Base-by-base conservation (phyloP, 2,888 invertebrate species). In the Hydropsyche betteni region DNA sequence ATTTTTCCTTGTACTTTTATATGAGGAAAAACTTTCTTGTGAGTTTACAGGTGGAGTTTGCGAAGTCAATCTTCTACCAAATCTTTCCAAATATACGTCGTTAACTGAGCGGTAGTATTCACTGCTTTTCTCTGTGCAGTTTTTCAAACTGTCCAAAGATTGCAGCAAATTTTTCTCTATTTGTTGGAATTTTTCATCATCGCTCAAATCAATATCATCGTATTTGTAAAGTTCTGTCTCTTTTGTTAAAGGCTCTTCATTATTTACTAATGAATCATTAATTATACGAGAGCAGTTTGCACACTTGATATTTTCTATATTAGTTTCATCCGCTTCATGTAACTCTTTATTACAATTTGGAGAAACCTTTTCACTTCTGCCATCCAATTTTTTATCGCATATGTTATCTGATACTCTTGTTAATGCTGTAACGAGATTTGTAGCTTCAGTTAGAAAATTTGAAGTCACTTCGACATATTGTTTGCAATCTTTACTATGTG, bases 381-480 rank as follows among this genome's bases (percentile, higher is more conserved):
- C 10, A 34, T 12, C 12, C 12, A 3, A 24, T 69, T 44, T n/a
- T n/a, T n/a, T 69, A 10, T 53, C 53, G 34, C 44, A 51, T 38
- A 72, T 38, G 71, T 16, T 68, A 24, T 68, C 80, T 0, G 83
- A 81, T 5, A 81, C 81, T 44, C 81, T 80, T 7, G 81, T 81
- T 38, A 86, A 76, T 77, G 84, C 85, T 4, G 80, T 81, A 81
- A 86, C 84, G 14, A 86, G 76, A 75, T 80, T 81, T 6, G 84
- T 83, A 3, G 85, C 85, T 81, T 86, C 85, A 78, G 83, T 83
- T 75, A 86, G 81, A 78, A 86, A 86, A 50, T 82, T 82, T 2
- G 85, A 82, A 83, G 86, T 85, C 0, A 83, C 83, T 78, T 82
- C 81, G 44, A 84, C 77, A 80, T 85, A 83, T 44, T 82, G 80